Conservation (phyloP, 1,140 invertebrate genomes). For the Plutomurus gul region DNA sequence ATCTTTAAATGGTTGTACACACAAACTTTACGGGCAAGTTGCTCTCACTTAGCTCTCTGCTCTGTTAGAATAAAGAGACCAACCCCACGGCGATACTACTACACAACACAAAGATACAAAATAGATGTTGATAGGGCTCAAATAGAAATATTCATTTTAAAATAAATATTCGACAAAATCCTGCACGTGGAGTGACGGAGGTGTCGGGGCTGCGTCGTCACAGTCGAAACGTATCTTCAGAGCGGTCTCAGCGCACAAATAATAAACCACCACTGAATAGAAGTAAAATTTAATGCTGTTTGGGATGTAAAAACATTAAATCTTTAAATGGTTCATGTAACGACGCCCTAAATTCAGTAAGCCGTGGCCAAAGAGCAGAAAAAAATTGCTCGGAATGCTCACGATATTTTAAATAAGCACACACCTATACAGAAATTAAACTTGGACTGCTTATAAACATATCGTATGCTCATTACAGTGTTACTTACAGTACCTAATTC, state of each 20-base stretch:
- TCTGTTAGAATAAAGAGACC: slow-evolving; percentile 19
- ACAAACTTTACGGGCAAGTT: slow-evolving; percentile 28
- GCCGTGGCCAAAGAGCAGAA: neutral
- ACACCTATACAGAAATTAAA: too few relatives aligned
- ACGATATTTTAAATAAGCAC: too few relatives aligned
- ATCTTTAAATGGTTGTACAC: slow-evolving; percentile 38
- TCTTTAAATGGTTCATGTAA: slow-evolving; percentile 12
- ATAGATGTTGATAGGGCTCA: neutral
- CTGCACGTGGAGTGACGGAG: neutral
- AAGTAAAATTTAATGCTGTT: too few relatives aligned
- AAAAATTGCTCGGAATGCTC: neutral
- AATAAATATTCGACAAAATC: slow-evolving; percentile 14
- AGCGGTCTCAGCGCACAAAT: too few relatives aligned
- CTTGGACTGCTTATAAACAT: too few relatives aligned
- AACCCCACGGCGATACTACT: neutral
- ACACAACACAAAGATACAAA: neutral
- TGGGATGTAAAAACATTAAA: slow-evolving; percentile 12
- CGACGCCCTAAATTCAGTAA: slow-evolving; percentile 24
- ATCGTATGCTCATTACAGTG: too few relatives aligned
- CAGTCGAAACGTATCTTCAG: too few relatives aligned
- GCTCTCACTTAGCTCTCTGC: slow-evolving; percentile 11
- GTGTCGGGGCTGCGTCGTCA: neutral
- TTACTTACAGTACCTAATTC: too few relatives aligned
- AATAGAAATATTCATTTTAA: neutral
- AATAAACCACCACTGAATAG: too few relatives aligned